These are phyloP conservation scores for Apis laboriosa DNA, from an alignment of 1,140 invertebrate genomes.

Conservation along the genomic window DNA sequence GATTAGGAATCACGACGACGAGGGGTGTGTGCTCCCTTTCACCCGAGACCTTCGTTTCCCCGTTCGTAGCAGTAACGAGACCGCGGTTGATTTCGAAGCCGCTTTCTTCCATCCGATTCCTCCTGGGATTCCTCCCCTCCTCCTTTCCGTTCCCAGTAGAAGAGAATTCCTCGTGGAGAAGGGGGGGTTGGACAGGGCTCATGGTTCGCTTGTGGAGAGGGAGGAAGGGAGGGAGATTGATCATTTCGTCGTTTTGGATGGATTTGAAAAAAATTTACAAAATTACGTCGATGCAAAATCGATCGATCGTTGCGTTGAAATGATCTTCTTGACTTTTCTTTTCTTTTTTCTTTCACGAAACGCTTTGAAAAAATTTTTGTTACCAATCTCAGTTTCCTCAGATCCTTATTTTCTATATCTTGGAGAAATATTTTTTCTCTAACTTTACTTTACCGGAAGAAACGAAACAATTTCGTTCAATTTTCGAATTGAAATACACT, in stretches of 20 bases:
- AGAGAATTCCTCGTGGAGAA: neutral
- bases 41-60: neutral
- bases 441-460: too few species aligned
- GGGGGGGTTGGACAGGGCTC: neutral
- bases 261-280: neutral
- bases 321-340: neutral
- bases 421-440: too few species aligned
- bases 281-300: too few species aligned
- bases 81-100: conserved; percentile 28
- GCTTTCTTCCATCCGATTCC: conserved; percentile 2
- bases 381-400: too few species aligned
- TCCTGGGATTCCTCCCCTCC: neutral
- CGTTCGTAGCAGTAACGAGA: conserved; percentile 23
- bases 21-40: neutral
- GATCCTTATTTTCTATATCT: too few species aligned
- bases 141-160: neutral
- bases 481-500: too few species aligned
- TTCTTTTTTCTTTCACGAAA: too few species aligned
- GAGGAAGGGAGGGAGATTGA: neutral
- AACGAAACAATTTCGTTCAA: too few species aligned
- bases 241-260: conserved; percentile 13
- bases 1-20: conserved; percentile 36
- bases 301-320: too few species aligned
- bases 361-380: too few species aligned
- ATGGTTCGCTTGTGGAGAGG: neutral